Evolutionary conservation across 2,797 vertebrate species (phyloP).

Genomic region (Parambassis ranga): DNA sequence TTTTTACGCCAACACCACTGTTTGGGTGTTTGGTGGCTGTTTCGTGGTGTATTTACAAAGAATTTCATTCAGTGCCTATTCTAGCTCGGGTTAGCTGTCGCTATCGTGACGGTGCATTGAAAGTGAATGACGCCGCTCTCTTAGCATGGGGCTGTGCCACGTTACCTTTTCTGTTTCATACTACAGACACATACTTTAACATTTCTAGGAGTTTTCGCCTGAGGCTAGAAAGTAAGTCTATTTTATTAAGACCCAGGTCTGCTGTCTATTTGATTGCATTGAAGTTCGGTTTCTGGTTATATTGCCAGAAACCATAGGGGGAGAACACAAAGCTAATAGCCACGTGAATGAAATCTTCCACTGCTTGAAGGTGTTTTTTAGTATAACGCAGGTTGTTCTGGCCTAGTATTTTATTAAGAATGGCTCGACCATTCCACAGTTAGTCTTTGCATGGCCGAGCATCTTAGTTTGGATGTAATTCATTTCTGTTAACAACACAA

Average conservation of each 20-base stretch:
- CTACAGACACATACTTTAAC: rapidly evolving
- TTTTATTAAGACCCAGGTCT: rapidly evolving
- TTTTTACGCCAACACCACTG: rapidly evolving
- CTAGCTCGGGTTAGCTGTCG: conserved; percentile 20
- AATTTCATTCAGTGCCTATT: background rate
- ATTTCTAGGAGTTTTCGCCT: rapidly evolving
- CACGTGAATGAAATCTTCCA: conserved; percentile 25
- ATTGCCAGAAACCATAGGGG: background rate
- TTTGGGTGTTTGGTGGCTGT: rapidly evolving
- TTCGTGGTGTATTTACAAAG: conserved; percentile 30
- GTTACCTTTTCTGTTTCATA: conserved; percentile 36
- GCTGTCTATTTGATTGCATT: rapidly evolving
- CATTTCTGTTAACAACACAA: background rate
- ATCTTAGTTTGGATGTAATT: background rate
- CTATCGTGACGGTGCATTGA: conserved; percentile 50
- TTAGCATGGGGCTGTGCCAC: conserved; percentile 59
- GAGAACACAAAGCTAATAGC: background rate
- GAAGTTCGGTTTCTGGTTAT: rapidly evolving
- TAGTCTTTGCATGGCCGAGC: background rate
- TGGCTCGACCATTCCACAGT: background rate
- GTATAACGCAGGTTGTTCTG: too few relatives aligned
- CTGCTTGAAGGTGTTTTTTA: too few relatives aligned
- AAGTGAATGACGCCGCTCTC: conserved; percentile 28
- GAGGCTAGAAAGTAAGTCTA: rapidly evolving
- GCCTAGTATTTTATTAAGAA: too few relatives aligned